phyloP scores from a whole-genome alignment of 2,888 invertebrate species.

The Blastobasis adustella region DNA sequence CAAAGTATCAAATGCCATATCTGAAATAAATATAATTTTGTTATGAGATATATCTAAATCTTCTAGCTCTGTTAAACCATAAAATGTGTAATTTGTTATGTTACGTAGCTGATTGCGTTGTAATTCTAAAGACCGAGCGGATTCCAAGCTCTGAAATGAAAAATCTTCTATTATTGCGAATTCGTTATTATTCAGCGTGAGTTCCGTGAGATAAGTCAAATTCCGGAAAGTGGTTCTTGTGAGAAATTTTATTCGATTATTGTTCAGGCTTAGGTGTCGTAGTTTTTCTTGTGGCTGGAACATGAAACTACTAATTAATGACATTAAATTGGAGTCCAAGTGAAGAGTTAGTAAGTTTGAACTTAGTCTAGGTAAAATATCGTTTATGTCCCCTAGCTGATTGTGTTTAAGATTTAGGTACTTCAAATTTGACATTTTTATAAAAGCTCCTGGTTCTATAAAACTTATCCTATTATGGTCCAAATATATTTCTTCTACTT shows the following conservation, averaged over 20 bases:
- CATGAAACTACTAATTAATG: conserved; percentile 82
- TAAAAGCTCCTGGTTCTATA: conserved; percentile 87
- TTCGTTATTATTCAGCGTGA: conserved; percentile 86
- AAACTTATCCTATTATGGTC: conserved; percentile 89
- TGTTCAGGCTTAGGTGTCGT: conserved; percentile 87
- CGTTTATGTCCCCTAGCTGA: conserved; percentile 82
- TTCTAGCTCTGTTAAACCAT: conserved; percentile 83
- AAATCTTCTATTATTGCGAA: conserved; percentile 87
- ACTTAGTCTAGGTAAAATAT: conserved; percentile 82
- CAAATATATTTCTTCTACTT: conserved; percentile 86
- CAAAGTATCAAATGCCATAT: conserved; percentile 83
- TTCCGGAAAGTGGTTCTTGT: conserved; percentile 84
- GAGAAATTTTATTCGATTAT: conserved; percentile 83
- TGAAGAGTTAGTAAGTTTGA: conserved; percentile 84
- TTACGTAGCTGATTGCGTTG: conserved; percentile 82
- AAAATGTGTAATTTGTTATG: conserved; percentile 83
- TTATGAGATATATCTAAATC: conserved; percentile 87
- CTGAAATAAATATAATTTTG: conserved; percentile 79
- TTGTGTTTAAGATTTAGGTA: conserved; percentile 91
- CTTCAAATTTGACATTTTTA: conserved; percentile 82
- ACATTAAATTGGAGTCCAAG: conserved; percentile 84
- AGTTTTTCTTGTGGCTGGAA: conserved; percentile 86
- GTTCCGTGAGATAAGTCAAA: conserved; percentile 80
- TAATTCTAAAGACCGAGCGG: conserved; percentile 85
- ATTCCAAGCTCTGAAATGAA: conserved; percentile 84